Conservation (phyloP, 1,140 invertebrate species). For the Berghia stephanieae region DNA sequence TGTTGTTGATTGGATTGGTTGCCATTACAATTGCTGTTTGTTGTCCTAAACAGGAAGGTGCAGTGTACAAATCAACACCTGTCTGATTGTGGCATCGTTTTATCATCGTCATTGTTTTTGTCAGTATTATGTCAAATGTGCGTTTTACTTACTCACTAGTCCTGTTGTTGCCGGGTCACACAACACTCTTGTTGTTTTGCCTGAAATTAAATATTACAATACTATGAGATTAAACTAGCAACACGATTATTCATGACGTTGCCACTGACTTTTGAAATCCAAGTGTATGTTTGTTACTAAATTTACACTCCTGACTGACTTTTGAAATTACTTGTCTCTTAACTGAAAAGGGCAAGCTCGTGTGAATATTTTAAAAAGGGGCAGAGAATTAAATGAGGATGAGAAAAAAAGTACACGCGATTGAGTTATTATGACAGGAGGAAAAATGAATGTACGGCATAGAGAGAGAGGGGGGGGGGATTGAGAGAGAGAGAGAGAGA, state of each 20-base stretch:
- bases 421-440: neutral
- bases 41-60: constrained; percentile 40
- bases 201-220: neutral
- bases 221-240: neutral
- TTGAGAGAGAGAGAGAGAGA: constrained; percentile 16
- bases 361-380: neutral
- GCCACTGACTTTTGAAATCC: too few relatives aligned
- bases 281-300: too few relatives aligned
- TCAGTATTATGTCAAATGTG: neutral
- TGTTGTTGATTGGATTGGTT: constrained; percentile 49
- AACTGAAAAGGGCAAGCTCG: neutral
- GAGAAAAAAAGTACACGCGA: neutral
- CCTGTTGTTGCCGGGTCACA: neutral
- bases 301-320: neutral
- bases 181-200: neutral
- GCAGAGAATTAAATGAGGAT: neutral
- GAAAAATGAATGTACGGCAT: neutral
- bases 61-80: constrained; percentile 49
- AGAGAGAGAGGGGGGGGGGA: constrained; percentile 12
- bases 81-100: constrained; percentile 33
- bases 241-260: neutral
- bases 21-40: constrained; percentile 53
- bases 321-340: too few relatives aligned
- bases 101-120: neutral
- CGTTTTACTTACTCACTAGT: neutral